Percentiles rank a stretch among this genome's conserved stretches.
Conservation (phyloP, 2,888 invertebrate genomes). For the Habroteleia sp. region DNA sequence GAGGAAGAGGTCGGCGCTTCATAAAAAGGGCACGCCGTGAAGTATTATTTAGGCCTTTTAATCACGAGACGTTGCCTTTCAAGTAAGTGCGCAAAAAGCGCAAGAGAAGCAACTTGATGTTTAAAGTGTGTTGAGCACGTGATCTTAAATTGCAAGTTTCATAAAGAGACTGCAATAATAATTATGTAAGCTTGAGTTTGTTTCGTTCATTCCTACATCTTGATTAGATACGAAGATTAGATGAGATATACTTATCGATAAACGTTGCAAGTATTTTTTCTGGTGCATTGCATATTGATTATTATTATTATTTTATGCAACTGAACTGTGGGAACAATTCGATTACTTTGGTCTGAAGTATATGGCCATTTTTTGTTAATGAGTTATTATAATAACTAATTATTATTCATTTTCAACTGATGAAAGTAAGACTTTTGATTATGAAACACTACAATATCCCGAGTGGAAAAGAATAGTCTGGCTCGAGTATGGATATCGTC, state of each 20-base stretch:
- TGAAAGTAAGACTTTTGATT: too few relatives aligned
- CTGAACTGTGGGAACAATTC: conserved; percentile 1
- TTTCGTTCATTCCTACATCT: conserved; percentile 27
- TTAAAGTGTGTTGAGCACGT: conserved; percentile 63
- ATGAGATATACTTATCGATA: conserved; percentile 40
- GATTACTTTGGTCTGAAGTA: too few relatives aligned
- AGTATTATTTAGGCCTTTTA: conserved; percentile 64
- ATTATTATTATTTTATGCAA: conserved; percentile 4
- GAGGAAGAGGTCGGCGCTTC: conserved; percentile 52
- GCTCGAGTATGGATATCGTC: too few relatives aligned
- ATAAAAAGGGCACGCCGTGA: conserved; percentile 49
- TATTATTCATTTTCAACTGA: too few relatives aligned
- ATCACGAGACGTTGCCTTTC: conserved; percentile 60
- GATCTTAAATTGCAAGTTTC: conserved; percentile 58
- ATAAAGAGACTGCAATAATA: conserved; percentile 58
- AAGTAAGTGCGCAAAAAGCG: conserved; percentile 44
- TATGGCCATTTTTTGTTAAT: too few relatives aligned
- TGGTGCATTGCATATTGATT: conserved; percentile 14
- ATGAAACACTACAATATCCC: too few relatives aligned
- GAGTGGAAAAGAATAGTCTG: too few relatives aligned
- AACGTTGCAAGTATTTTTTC: conserved; percentile 6
- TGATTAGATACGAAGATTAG: conserved; percentile 50
- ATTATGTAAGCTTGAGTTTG: conserved; percentile 55
- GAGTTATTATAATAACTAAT: too few relatives aligned
- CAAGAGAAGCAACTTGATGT: conserved; percentile 59